Percentiles rank a stretch among this genome's conserved stretches.
Evolutionary conservation across 1,140 invertebrate species (phyloP).

Genomic region (Rhagoletis pomonella): DNA sequence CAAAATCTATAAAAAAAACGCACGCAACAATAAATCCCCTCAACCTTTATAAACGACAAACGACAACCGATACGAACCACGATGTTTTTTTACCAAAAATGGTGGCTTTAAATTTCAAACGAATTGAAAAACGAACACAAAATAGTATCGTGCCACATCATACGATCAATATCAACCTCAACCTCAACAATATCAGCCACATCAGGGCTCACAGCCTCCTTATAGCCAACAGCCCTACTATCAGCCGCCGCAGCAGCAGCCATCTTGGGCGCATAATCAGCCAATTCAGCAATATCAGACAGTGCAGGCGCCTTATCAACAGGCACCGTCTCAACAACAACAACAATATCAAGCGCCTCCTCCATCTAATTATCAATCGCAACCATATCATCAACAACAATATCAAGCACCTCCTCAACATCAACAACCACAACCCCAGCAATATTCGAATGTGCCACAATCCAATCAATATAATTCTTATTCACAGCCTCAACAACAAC

Average conservation of each 20-base stretch:
- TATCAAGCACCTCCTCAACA: slow-evolving; percentile 49
- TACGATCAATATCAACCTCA: slow-evolving; percentile 62
- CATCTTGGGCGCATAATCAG: slow-evolving; percentile 52
- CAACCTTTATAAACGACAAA: slow-evolving; percentile 59
- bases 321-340: slow-evolving; percentile 57
- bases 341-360: slow-evolving; percentile 55
- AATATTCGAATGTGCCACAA: slow-evolving; percentile 56
- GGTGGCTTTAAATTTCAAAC: slow-evolving; percentile 26
- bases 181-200: slow-evolving; percentile 63
- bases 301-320: slow-evolving; percentile 58
- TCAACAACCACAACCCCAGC: slow-evolving; percentile 64
- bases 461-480: slow-evolving; percentile 68
- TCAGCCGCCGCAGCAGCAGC: slow-evolving; percentile 63
- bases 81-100: slow-evolving; percentile 59
- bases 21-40: slow-evolving; percentile 52
- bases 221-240: slow-evolving; percentile 36
- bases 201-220: slow-evolving; percentile 61
- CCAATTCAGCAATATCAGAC: slow-evolving; percentile 59
- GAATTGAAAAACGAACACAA: slow-evolving; percentile 46
- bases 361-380: slow-evolving; percentile 43
- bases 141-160: slow-evolving; percentile 66
- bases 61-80: slow-evolving; percentile 59
- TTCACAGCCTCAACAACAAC: slow-evolving; percentile 67
- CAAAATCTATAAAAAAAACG: background rate
- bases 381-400: slow-evolving; percentile 53